Conservation (phyloP, 2,113 vertebrate genomes). For the Lycocorax pyrrhopterus region DNA sequence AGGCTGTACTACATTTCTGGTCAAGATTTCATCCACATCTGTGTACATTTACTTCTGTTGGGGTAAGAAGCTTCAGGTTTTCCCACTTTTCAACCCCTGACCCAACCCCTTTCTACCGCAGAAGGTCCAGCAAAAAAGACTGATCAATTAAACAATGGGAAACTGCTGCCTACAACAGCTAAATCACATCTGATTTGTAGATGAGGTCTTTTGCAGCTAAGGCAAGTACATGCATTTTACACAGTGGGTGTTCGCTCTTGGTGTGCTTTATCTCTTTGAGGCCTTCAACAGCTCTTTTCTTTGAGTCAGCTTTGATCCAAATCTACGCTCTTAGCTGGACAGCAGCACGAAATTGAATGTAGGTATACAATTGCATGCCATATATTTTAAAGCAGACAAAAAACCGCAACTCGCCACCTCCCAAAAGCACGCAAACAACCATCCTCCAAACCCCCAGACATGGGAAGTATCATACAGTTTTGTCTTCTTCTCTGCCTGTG, state of each 20-base stretch:
- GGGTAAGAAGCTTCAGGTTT: neutral
- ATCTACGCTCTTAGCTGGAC: neutral
- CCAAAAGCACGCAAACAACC: neutral
- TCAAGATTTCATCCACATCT: neutral
- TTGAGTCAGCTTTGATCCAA: neutral
- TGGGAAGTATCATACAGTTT: neutral
- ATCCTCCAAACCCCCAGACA: neutral
- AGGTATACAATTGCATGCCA: neutral
- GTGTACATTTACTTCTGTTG: neutral
- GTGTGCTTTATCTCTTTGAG: neutral
- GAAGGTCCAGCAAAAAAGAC: neutral
- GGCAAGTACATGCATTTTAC: neutral
- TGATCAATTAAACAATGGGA: neutral
- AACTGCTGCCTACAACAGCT: neutral
- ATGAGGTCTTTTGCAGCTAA: neutral
- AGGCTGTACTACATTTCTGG: neutral
- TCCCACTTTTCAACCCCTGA: neutral
- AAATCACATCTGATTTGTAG: neutral
- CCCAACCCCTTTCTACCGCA: neutral
- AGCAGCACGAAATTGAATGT: neutral
- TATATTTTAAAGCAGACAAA: neutral
- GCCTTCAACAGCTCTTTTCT: neutral
- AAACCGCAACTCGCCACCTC: fast-evolving
- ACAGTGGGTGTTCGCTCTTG: fast-evolving
- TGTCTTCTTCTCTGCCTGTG: neutral